Evolutionary conservation across 2,797 vertebrate genomes (phyloP), one percentile per base, ranked within the genome.

Genomic region (Lindbergichthys nudifrons): DNA sequence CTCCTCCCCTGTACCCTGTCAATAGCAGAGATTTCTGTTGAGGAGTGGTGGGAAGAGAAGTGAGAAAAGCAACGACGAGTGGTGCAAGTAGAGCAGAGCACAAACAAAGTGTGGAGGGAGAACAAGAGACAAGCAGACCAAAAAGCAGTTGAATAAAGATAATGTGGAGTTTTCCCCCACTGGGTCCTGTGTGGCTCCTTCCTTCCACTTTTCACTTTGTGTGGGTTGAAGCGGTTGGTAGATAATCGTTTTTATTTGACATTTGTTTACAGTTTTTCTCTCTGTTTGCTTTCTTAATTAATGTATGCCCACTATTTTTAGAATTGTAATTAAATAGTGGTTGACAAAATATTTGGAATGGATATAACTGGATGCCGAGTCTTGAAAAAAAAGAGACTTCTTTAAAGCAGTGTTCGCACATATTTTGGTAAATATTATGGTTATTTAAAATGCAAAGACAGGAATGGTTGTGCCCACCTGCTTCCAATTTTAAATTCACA

Each of bases 1-100:
- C 65, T 67, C 73, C 75, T 68, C 70, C 70, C 50, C 65, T 75
- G 42, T 46, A 70, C 53, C 62, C 65, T 64, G 74, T 79, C 77
- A 80, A 63, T 62, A 80, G 54, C 46, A 56, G 45, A 66, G 67
- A 75, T 51, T 75, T 72, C 66, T 48, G 41, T n/a, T 56, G 58
- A 59, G 69, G 19, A 53, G 48, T 72, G 54, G 10, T 41, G 52
- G 50, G 52, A 19, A 26, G 23, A 64, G 67, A 69, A 54, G 61
- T 52, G 36, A 62, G 58, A 61, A 58, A 75, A 65, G 23, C 18
- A 1, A 46, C 10, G 3, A 39, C 47, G 50, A 75, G 47, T 9
- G 12, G 66, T 16, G 21, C 36, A 75, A 52, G 50, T 59, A 36
- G 64, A 73, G 61, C 51, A 36, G 50, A 46, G 52, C 9, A 52